A percentile compares a stretch with the other conserved stretches of the same genome.
Conservation (phyloP, 2,888 invertebrate genomes). For the Euplagia quadripunctaria region DNA sequence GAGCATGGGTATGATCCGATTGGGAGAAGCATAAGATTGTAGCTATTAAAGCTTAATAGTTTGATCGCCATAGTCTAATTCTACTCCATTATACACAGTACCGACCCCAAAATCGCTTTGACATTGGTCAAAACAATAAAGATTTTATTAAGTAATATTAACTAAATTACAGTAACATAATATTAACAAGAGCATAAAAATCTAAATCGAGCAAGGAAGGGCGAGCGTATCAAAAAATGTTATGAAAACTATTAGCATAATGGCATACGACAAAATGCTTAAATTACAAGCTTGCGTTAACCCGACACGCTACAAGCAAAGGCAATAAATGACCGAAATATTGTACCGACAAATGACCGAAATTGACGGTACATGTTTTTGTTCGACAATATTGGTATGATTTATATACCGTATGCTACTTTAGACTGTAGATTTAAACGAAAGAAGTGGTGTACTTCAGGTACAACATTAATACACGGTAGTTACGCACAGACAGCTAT, state of each 20-base stretch:
- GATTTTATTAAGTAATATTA: conserved; percentile 7
- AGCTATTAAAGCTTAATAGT: neutral
- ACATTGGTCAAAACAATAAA: neutral
- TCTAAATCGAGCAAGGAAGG: conserved; percentile 38
- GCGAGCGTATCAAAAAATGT: conserved; percentile 81
- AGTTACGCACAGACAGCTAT: neutral
- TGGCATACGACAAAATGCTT: conserved; percentile 80
- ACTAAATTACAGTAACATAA: conserved; percentile 19
- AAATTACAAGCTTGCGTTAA: conserved; percentile 64
- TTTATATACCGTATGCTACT: conserved; percentile 14
- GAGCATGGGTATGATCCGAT: too few relatives aligned
- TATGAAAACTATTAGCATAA: conserved; percentile 82
- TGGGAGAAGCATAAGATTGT: neutral
- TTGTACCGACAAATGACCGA: conserved; percentile 23
- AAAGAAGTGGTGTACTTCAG: neutral
- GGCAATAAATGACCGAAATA: conserved; percentile 37
- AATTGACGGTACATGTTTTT: conserved; percentile 21
- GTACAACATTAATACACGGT: neutral
- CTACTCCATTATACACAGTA: neutral
- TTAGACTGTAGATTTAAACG: conserved; percentile 3
- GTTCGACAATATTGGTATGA: conserved; percentile 17
- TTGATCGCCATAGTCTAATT: neutral
- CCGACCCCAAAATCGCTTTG: neutral
- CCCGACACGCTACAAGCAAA: conserved; percentile 59
- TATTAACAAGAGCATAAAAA: conserved; percentile 39